Base-by-base conservation (phyloP, 2,888 invertebrate genomes). In the Tiliacea aurago region DNA sequence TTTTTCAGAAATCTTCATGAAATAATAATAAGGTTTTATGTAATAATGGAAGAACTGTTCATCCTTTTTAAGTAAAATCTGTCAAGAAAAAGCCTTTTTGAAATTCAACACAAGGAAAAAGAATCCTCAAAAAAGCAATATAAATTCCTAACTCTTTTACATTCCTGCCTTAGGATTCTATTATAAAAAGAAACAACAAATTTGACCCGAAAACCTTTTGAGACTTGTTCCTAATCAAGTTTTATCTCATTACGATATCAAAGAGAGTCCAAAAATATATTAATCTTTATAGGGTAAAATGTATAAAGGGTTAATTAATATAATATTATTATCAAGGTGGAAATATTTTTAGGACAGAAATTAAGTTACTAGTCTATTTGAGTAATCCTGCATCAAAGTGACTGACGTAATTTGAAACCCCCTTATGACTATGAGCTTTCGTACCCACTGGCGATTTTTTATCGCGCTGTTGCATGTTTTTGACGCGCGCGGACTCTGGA, bases 181-280 rank as follows among this genome's bases (percentile, higher is more conserved):
- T 80, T 73, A 55, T 15, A 66, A 80, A 73, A 61, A 80, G 23
- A 66, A 74, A 74, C 45, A 66, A 77, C 41, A 63, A 41, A 13
- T 43, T 78, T 51, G 64, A 23, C 28, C 55, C 4, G 11, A 80
- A 81, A 72, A 73, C 65, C 63, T 62, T 76, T 75, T 23, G 18
- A 51, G 64, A 70, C 55, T 70, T 78, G 59, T 65, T 56, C 11
- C 56, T 70, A 70, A 81, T 75, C 58, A 70, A 70, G 75, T 70
- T 79, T 72, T 67, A 79, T 70, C 67, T 75, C 72, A 67, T 76
- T 80, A 82, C 67, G 64, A 37, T 64, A 65, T 72, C 72, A 76
- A 70, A 79, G 76, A 41, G 41, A 61, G 56, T 49, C 37, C 53
- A 63, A 49, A 28, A 59, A 49, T 7, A 55, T 66, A 53, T 66